Conservation (phyloP, 2,797 vertebrate genomes). For the Malacoctenus gilli region DNA sequence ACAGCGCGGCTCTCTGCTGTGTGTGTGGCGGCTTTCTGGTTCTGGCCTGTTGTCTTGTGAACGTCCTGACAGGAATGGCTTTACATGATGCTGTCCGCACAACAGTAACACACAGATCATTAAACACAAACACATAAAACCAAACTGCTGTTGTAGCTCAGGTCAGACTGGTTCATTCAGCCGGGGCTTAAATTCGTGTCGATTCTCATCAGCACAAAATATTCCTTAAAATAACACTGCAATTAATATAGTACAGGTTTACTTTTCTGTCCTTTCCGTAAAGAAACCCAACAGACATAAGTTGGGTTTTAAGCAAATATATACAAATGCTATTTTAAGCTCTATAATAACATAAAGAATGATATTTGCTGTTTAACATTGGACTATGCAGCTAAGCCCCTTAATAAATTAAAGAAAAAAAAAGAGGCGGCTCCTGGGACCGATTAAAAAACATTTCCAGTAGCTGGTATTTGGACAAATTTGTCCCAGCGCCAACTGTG, state of each 20-base stretch:
- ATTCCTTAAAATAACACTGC: no score
- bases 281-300: no score
- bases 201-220: no score
- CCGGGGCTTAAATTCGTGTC: no score
- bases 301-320: no score
- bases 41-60: conserved; percentile 1
- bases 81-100: conserved; percentile 10
- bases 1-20: neutral
- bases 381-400: neutral
- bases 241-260: no score
- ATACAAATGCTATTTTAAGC: no score
- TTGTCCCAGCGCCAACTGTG: conserved; percentile 27
- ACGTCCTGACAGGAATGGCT: neutral
- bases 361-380: no score
- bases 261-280: no score
- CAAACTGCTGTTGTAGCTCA: neutral
- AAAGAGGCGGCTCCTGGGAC: conserved; percentile 48
- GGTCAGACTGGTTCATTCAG: no score
- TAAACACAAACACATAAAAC: conserved; percentile 1
- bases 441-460: conserved; percentile 52
- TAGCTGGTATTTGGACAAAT: conserved; percentile 46
- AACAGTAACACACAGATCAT: neutral
- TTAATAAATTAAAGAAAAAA: conserved; percentile 5
- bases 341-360: no score
- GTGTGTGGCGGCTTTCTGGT: neutral